A percentile compares a stretch with the other conserved stretches of the same genome.
phyloP scores from a whole-genome alignment of 2,113 vertebrate species.

The Phoxinus phoxinus region DNA sequence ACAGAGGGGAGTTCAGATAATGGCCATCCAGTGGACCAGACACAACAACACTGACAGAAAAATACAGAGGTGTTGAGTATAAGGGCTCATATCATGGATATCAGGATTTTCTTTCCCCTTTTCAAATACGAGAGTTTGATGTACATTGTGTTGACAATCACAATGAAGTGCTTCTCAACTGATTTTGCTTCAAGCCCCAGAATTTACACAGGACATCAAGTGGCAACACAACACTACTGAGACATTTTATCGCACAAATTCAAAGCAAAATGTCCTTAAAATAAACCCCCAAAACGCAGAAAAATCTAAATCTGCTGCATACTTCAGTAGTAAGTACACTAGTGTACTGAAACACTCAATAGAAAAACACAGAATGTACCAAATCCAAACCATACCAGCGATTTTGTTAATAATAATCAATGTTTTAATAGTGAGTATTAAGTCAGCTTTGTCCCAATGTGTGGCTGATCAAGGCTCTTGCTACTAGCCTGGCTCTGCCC shows the following conservation, averaged over 20 bases:
- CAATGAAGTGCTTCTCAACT: not conserved
- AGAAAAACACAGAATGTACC: not conserved
- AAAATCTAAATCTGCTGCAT: not conserved
- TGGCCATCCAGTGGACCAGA: conserved; percentile 32
- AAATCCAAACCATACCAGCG: not conserved
- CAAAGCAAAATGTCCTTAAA: conserved; percentile 1
- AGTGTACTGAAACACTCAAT: not conserved
- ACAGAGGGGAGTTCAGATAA: conserved; percentile 13
- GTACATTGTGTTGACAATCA: not conserved
- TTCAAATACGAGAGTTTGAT: not conserved
- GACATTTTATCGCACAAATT: not conserved
- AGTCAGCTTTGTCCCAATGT: not conserved
- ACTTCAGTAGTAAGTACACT: not conserved
- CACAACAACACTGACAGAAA: conserved; percentile 5
- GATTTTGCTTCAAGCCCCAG: not conserved
- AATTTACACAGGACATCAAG: not conserved
- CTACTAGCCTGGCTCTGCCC: too few relatives aligned
- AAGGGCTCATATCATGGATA: conserved; percentile 11
- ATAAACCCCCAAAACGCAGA: not conserved
- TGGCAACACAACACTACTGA: not conserved
- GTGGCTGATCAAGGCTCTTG: not conserved
- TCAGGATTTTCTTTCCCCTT: not conserved
- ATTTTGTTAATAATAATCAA: not conserved
- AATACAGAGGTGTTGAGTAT: conserved; percentile 15
- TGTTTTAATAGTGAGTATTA: not conserved